These are phyloP conservation scores for Porphyrio hochstetteri DNA, from an alignment of 2,113 vertebrate genomes.

Conservation along the genomic window DNA sequence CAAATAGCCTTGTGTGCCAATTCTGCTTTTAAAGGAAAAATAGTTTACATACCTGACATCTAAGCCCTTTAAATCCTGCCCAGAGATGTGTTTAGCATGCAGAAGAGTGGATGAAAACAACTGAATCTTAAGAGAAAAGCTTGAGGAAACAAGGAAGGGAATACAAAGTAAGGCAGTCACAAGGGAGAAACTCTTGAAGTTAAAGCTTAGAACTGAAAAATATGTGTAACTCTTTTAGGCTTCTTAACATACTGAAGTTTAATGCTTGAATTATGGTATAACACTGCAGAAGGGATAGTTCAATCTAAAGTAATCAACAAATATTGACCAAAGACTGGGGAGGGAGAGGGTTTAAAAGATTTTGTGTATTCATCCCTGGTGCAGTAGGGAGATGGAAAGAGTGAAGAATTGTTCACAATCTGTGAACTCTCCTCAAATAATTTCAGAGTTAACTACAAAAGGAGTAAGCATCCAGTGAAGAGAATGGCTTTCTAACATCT, in stretches of 20 bases:
- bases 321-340: background rate
- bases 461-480: background rate
- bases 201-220: constrained; percentile 3
- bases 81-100: background rate
- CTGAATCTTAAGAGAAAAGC: constrained; percentile 11
- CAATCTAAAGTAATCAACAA: background rate
- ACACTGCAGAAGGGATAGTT: background rate
- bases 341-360: background rate
- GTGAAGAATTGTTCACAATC: background rate
- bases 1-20: background rate
- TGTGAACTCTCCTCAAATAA: background rate
- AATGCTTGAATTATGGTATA: background rate
- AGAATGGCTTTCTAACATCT: background rate
- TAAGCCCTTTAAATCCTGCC: constrained; percentile 10
- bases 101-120: background rate
- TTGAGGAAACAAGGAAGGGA: constrained; percentile 2
- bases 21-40: constrained; percentile 8
- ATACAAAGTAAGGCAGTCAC: constrained; percentile 12
- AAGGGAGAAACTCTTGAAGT: background rate
- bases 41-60: constrained; percentile 23
- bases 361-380: background rate
- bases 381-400: background rate
- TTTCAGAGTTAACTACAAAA: background rate
- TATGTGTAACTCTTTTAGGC: background rate
- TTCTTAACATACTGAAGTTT: background rate